These are phyloP conservation scores for Troilus luridus DNA, from an alignment of 2,888 invertebrate genomes.

Conservation along the genomic window DNA sequence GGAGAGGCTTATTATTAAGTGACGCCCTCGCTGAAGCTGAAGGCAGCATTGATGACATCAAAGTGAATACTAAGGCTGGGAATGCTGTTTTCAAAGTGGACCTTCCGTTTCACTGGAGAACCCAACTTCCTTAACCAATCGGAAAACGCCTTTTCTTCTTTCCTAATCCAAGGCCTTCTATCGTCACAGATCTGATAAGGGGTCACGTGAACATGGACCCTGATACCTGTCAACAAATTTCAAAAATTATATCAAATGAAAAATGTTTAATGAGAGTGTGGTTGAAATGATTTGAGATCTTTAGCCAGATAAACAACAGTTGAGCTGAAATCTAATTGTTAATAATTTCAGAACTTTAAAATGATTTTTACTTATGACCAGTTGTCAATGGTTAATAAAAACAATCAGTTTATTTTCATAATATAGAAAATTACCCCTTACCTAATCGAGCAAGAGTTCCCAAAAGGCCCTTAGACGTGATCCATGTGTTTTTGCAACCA, in stretches of 20 bases:
- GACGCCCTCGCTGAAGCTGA: conserved; percentile 72
- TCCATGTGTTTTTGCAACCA: conserved; percentile 91
- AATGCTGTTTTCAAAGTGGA: conserved; percentile 75
- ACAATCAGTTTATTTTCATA: background rate
- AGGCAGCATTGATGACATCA: conserved; percentile 76
- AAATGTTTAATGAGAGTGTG: background rate
- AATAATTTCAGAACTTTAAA: too few species aligned
- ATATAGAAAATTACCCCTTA: conserved; percentile 68
- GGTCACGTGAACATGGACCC: conserved; percentile 85
- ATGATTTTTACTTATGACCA: too few species aligned
- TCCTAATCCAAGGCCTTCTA: conserved; percentile 85
- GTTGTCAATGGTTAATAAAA: background rate
- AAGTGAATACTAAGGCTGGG: conserved; percentile 83
- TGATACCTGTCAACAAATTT: conserved; percentile 73
- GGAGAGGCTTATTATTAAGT: conserved; percentile 1
- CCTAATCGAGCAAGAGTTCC: conserved; percentile 81
- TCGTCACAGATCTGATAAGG: conserved; percentile 91
- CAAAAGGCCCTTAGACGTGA: conserved; percentile 81
- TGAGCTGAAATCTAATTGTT: too few species aligned
- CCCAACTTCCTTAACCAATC: conserved; percentile 77
- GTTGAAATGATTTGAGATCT: too few species aligned
- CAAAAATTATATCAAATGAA: background rate
- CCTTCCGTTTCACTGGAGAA: conserved; percentile 75
- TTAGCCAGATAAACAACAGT: too few species aligned
- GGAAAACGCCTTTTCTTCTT: conserved; percentile 85